A percentile compares a stretch with the other conserved stretches of the same genome.
Evolutionary conservation across 1,140 invertebrate genomes (phyloP).

Genomic region (Agraylea sexmaculata): DNA sequence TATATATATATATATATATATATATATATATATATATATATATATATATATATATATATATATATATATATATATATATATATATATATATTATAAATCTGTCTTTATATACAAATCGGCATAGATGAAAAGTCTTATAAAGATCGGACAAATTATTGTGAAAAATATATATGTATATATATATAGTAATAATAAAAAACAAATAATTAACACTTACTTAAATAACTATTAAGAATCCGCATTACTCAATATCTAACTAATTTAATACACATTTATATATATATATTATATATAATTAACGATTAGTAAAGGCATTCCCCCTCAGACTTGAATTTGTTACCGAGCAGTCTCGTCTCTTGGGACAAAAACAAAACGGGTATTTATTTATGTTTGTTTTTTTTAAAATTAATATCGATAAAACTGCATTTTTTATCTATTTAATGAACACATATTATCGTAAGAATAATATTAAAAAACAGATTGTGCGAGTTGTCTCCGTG

Average conservation of each 20-base stretch:
- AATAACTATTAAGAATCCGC: slow-evolving; percentile 22
- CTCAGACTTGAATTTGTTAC: slow-evolving; percentile 23
- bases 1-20: slow-evolving; percentile 2
- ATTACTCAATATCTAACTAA: too few relatives aligned
- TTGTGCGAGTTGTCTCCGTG: too few relatives aligned
- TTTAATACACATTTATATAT: too few relatives aligned
- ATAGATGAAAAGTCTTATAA: slow-evolving; percentile 22
- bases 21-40: slow-evolving; percentile 9
- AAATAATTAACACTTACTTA: slow-evolving; percentile 13
- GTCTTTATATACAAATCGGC: slow-evolving; percentile 16
- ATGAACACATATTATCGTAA: too few relatives aligned
- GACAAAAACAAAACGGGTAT: slow-evolving; percentile 21
- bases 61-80: slow-evolving; percentile 12
- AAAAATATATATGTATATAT: background rate
- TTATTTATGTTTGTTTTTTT: slow-evolving; percentile 15
- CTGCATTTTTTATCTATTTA: too few relatives aligned
- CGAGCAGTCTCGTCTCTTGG: slow-evolving; percentile 20
- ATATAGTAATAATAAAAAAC: background rate
- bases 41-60: slow-evolving; percentile 11
- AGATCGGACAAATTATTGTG: slow-evolving; percentile 20
- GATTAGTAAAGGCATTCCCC: slow-evolving; percentile 23
- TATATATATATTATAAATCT: slow-evolving; percentile 21
- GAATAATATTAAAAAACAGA: too few relatives aligned
- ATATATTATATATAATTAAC: slow-evolving; percentile 22
- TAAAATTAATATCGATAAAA: too few relatives aligned